Base-by-base conservation (phyloP, 2,888 invertebrate genomes). In the Teinopalpus imperialis region DNA sequence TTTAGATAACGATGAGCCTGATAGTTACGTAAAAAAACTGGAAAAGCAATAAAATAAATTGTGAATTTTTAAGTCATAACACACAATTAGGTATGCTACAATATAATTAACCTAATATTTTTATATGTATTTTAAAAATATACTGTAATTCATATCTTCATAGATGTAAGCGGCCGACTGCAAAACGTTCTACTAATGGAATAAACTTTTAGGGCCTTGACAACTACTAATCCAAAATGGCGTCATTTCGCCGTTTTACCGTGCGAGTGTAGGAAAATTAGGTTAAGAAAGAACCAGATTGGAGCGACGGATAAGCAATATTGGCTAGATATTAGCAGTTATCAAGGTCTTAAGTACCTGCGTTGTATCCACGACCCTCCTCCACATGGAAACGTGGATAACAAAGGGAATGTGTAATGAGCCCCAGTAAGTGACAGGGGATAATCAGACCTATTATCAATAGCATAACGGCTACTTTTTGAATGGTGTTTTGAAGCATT, bases 401-500 rank as follows among this genome's bases (percentile, higher is more conserved):
- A 56, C 14, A 3, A 20, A 21, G 21, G 8, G 20, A 6, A 9
- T 8, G 18, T 57, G 63, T 63, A 63, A 65, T 68, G 61, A 75
- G 77, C 79, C 77, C 81, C 81, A 70, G 66, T 70, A 74, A 73
- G 74, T 76, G 81, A 74, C 79, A 75, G 77, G 76, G 75, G 78
- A 81, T 69, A 69, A 69, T 69, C 81, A 74, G 69, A 80, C 72
- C 74, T 78, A 73, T 76, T 77, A 80, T 79, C 82, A 82, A 75
- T 82, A 83, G 74, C 81, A 76, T 81, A 69, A 85, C 76, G 77
- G 85, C 79, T 83, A 86, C 77, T 88, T 87, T 88, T 87, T 83
- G 83, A 82, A 81, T 56, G 82, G 81, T 82, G 81, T 88, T 88
- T 87, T 87, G 83, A 85, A 73, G 81, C 85, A 83, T 86, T 87